Conservation (phyloP, 2,888 invertebrate species). For the Drosophila nr. fundita region DNA sequence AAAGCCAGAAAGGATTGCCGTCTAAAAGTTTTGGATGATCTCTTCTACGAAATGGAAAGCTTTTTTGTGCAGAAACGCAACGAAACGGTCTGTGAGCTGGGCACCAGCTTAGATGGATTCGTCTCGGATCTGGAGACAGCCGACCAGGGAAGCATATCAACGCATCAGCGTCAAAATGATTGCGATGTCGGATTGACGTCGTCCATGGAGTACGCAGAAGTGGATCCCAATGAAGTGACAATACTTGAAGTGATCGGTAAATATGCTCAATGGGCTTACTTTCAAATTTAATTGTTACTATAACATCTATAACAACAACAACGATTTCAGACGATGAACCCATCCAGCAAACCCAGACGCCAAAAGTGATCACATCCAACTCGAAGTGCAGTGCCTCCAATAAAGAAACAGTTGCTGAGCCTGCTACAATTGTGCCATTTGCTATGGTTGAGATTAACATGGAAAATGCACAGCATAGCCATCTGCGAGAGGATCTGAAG, state of each 20-base stretch:
- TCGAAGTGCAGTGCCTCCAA: background rate
- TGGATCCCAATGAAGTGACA: background rate
- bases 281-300: background rate
- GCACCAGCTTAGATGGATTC: constrained; percentile 34
- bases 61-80: constrained; percentile 64
- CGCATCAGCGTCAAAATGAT: constrained; percentile 3
- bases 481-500: constrained; percentile 53
- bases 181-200: background rate
- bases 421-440: constrained; percentile 21
- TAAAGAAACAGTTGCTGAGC: background rate
- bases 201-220: background rate
- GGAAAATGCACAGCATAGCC: constrained; percentile 38
- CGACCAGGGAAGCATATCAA: constrained; percentile 13
- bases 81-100: constrained; percentile 22
- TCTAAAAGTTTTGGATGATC: constrained; percentile 50
- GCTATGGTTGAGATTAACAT: constrained; percentile 72
- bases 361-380: background rate
- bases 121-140: constrained; percentile 28
- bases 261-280: background rate
- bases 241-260: constrained; percentile 37
- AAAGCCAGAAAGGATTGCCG: constrained; percentile 52
- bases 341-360: background rate
- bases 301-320: background rate
- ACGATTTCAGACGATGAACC: constrained; percentile 42
- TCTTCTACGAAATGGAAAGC: constrained; percentile 63